Conservation (phyloP, 2,113 vertebrate genomes). For the Nicator chloris region DNA sequence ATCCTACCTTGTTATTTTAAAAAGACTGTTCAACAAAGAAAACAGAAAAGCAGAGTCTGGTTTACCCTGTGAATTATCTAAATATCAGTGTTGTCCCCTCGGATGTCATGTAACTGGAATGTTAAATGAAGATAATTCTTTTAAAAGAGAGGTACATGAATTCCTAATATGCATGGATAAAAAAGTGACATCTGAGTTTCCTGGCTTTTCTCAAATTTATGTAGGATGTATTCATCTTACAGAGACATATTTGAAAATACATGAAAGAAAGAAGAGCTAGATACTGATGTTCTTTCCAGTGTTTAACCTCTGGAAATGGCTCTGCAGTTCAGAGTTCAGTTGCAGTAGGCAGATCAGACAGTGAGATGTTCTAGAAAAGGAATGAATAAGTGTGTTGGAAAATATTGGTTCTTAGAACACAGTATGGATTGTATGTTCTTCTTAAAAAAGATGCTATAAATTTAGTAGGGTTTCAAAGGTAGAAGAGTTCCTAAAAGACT, state of each 20-base stretch:
- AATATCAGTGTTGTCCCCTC: not conserved
- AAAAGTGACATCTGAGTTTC: not conserved
- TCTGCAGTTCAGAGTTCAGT: not conserved
- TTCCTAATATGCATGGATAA: not conserved
- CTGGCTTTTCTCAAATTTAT: not conserved
- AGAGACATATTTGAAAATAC: not conserved
- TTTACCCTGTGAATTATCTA: not conserved
- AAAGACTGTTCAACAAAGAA: not conserved
- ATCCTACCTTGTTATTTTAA: not conserved
- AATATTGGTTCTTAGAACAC: not conserved
- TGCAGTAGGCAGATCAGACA: not conserved
- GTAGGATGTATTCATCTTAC: not conserved
- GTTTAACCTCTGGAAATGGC: not conserved
- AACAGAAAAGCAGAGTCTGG: not conserved
- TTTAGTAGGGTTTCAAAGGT: not conserved
- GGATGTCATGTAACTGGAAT: not conserved
- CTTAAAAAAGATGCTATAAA: not conserved
- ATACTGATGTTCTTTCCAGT: not conserved
- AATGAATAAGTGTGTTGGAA: not conserved
- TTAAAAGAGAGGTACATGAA: not conserved
- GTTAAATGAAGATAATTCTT: not conserved
- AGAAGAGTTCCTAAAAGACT: not conserved
- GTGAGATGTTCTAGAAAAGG: not conserved
- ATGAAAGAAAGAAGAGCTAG: not conserved
- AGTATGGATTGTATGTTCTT: not conserved